Evolutionary conservation across 1,140 invertebrate genomes (phyloP), one percentile per base, ranked within the genome.

Genomic region (Bilobella aurantiaca): DNA sequence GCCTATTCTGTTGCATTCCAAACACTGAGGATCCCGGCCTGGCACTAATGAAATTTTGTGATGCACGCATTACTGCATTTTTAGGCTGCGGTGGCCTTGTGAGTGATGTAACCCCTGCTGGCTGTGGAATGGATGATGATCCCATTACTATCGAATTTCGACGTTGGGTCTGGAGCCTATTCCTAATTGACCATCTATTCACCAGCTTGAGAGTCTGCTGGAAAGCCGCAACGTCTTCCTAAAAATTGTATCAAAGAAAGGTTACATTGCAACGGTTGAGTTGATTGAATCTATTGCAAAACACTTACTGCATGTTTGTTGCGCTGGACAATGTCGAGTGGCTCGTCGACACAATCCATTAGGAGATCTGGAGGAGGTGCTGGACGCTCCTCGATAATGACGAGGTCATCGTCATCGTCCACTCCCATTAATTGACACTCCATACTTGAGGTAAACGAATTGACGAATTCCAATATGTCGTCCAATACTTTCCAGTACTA

Each of bases 341-440:
- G 28, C 58, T 59, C 58, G 28, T 59, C 58, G 12, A 59, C 58
- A 34, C 58, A 59, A 8, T 59, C 58, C 58, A 59, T 29, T 29
- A 8, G 8, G 5, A 59, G 28, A 23, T 59, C 58, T 12, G 31
- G 3, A 59, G 58, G 49, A 3, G 49, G 23, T 12, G 49, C 49
- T 12, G 49, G 12, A 5, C 49, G 14, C 21, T 53, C 49, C 12
- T 53, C 49, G 14, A 53, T 8, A 5, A 53, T 53, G 3, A 53
- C 23, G 14, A 53, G 25, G 25, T 53, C 49, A 53, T 53, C 49
- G 25, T 53, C 49, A 12, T 53, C 12, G 49, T 53, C 49, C 21
- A 18, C 49, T 5, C 25, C 49, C 49, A 53, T 53, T 5, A 23
- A 3, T 23, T 12, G 37, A 42, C n/a, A n/a, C n/a, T n/a, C n/a